Conservation (phyloP, 2,113 vertebrate genomes). For the Daboia siamensis region DNA sequence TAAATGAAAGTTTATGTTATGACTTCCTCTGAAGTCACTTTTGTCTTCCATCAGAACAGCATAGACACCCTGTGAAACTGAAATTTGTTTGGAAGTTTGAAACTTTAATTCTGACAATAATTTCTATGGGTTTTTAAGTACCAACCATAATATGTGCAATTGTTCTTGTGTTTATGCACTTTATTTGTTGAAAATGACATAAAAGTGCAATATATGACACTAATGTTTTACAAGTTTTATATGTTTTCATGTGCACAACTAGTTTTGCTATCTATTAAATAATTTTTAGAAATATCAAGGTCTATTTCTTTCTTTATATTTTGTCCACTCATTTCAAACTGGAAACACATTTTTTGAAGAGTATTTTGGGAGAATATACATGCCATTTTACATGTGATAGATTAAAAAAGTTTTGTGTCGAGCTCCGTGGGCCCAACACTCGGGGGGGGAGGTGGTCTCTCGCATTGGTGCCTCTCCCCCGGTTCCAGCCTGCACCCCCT, state of each 20-base stretch:
- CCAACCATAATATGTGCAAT: slow-evolving; percentile 22
- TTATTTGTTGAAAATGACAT: slow-evolving; percentile 42
- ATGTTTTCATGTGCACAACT: neutral
- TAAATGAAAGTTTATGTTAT: slow-evolving; percentile 59
- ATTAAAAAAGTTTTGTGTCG: neutral
- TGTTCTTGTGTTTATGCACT: slow-evolving; percentile 13
- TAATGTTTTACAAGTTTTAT: neutral
- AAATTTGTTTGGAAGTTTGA: neutral
- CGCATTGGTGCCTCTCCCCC: no score
- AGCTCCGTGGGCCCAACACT: no score
- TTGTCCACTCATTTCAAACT: neutral
- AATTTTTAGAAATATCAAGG: neutral
- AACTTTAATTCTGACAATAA: slow-evolving; percentile 37
- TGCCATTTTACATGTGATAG: neutral
- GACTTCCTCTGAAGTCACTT: slow-evolving; percentile 61
- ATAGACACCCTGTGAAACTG: slow-evolving; percentile 7
- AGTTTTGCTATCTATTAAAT: neutral
- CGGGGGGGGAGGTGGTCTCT: no score
- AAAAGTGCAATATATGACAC: slow-evolving; percentile 11
- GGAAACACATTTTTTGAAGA: neutral
- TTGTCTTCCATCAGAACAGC: slow-evolving; percentile 47
- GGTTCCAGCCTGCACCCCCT: no score
- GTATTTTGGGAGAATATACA: neutral
- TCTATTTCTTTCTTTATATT: neutral
- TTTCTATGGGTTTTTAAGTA: slow-evolving; percentile 32